Base-by-base conservation (phyloP, 2,888 invertebrate genomes). In the Pycnomerus fuliginosus region DNA sequence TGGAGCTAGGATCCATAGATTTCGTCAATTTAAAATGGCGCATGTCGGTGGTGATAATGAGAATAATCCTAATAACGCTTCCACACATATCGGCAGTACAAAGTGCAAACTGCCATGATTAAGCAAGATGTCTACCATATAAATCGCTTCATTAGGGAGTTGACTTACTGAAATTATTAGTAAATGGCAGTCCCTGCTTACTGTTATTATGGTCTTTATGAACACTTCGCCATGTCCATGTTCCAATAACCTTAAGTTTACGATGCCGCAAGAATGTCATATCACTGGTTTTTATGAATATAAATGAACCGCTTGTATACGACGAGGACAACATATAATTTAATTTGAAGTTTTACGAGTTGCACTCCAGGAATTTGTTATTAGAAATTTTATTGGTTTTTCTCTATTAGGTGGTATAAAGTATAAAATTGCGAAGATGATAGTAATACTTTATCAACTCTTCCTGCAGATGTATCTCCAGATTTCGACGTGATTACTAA, bases 201-300 rank as follows among this genome's bases (percentile, higher is more conserved):
- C 36, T 35, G 42, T 35, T 35, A 36, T 36, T 50, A 44, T 52
- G 52, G 56, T 53, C 61, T 62, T 66, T 67, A 69, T 68, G 65
- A 68, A 68, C 61, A 58, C 63, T 53, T 47, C 48, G 51, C 50
- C 57, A 59, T 64, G 65, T 65, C 64, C 60, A 54, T 56, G 60
- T 64, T 63, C 61, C 64, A 69, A 68, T 68, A 68, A 66, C 65
- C 62, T 65, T 57, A 63, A 68, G 64, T 71, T 71, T 71, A 71
- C 66, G 70, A 70, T 64, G 66, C 56, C 68, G 55, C 65, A 66
- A 65, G 71, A 70, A 71, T 71, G 71, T 68, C 69, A 70, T 70
- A 70, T 70, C 67, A 62, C 58, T 60, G 62, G 60, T 68, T 68
- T 67, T 65, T 66, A 65, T 62, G 66, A 64, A 69, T 69, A 61